phyloP scores from a whole-genome alignment of 2,888 invertebrate species.

The Cheilosia grossa region DNA sequence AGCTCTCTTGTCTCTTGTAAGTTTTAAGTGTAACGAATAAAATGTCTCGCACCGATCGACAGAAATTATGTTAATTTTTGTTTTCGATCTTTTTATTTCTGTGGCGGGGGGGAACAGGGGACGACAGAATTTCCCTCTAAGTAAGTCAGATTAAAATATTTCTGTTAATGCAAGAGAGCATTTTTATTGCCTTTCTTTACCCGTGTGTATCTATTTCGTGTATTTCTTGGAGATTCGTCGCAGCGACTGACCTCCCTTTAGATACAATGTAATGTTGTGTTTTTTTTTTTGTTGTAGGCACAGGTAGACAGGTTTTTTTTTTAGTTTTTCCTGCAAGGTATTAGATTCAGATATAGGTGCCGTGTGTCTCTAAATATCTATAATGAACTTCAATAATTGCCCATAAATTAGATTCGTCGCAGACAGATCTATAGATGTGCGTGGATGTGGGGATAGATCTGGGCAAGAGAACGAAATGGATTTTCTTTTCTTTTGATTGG shows the following conservation, averaged over 20 bases:
- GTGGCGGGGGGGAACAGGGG: background rate
- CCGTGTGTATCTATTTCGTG: conserved; percentile 61
- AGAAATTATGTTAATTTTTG: conserved; percentile 71
- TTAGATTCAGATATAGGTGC: conserved; percentile 69
- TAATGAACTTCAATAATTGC: conserved; percentile 75
- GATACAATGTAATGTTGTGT: conserved; percentile 62
- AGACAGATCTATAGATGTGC: conserved; percentile 73
- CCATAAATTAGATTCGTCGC: conserved; percentile 76
- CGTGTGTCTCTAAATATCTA: conserved; percentile 74
- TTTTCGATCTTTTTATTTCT: conserved; percentile 7
- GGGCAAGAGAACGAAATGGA: conserved; percentile 36
- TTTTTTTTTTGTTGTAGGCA: conserved; percentile 53
- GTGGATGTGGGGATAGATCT: conserved; percentile 70
- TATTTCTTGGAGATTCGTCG: conserved; percentile 45
- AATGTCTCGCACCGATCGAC: conserved; percentile 50
- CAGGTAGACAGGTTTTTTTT: conserved; percentile 67
- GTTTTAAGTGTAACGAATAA: conserved; percentile 19
- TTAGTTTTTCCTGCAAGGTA: conserved; percentile 25
- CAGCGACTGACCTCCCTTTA: conserved; percentile 61
- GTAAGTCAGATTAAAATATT: conserved; percentile 72
- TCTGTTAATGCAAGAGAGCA: conserved; percentile 57
- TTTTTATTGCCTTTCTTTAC: conserved; percentile 54
- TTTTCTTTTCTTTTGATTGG: conserved; percentile 47
- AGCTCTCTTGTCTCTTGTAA: background rate
- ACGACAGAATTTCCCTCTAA: conserved; percentile 24